Percentiles rank a stretch among this genome's conserved stretches.
Conservation (phyloP, 1,140 invertebrate genomes). For the Drosophila quadrilineata region DNA sequence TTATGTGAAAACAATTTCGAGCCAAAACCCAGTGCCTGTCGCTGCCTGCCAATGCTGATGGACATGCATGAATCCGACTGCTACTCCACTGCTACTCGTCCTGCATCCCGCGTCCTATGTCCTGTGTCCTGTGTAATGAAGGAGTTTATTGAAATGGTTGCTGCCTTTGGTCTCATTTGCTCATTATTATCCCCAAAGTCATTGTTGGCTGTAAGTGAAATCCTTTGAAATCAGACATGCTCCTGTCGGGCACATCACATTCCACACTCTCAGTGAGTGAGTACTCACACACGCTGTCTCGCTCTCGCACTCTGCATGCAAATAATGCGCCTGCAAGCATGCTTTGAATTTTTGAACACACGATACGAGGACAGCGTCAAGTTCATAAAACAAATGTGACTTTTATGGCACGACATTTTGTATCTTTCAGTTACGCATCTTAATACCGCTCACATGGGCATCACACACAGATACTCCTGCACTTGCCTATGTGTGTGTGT, state of each 20-base stretch:
- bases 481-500: not conserved
- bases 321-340: slow-evolving; percentile 67
- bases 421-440: slow-evolving; percentile 60
- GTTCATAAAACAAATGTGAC: slow-evolving; percentile 56
- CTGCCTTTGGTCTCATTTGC: slow-evolving; percentile 16
- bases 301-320: slow-evolving; percentile 29
- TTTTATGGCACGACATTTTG: slow-evolving; percentile 54
- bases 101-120: not conserved
- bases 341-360: slow-evolving; percentile 66
- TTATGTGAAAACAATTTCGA: slow-evolving; percentile 76
- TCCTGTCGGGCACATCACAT: slow-evolving; percentile 16
- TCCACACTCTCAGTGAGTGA: too few species aligned
- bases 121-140: slow-evolving; percentile 47
- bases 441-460: slow-evolving; percentile 48
- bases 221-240: slow-evolving; percentile 48
- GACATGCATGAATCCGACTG: slow-evolving; percentile 27
- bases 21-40: slow-evolving; percentile 36
- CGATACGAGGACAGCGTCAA: slow-evolving; percentile 27
- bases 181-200: slow-evolving; percentile 54
- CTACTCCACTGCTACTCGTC: not conserved
- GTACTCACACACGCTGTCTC: not conserved
- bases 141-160: slow-evolving; percentile 73
- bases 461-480: not conserved
- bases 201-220: slow-evolving; percentile 47
- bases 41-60: slow-evolving; percentile 31